Evolutionary conservation across 2,113 vertebrate species (phyloP).

Genomic region (Anarrhichthys ocellatus): DNA sequence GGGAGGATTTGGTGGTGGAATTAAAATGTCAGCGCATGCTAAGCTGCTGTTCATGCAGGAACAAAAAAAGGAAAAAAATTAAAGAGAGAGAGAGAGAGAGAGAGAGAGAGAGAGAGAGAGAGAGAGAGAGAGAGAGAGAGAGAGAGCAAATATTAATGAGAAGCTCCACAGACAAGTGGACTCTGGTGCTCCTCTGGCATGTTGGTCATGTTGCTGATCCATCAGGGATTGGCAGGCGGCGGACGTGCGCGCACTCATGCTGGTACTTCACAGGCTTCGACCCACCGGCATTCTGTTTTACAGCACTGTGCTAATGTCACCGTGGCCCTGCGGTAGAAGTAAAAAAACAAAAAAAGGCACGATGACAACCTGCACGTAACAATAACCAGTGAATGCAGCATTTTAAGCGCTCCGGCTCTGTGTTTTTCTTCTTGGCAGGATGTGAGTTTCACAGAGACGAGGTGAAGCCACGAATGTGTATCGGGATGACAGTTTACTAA

Average conservation of each 20-base stretch:
- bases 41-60: slow-evolving; percentile 72
- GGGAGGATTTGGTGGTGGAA: slow-evolving; percentile 71
- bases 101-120: slow-evolving; percentile 24
- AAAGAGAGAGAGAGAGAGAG: too few relatives aligned
- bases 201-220: slow-evolving; percentile 50
- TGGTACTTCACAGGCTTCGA: slow-evolving; percentile 50
- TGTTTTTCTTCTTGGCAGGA: slow-evolving; percentile 22
- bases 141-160: slow-evolving; percentile 38
- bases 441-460: slow-evolving; percentile 35
- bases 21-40: slow-evolving; percentile 78
- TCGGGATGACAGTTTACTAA: slow-evolving; percentile 57
- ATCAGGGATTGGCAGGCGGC: slow-evolving; percentile 53
- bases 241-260: slow-evolving; percentile 36
- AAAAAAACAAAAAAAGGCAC: background rate
- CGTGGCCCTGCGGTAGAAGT: slow-evolving; percentile 8
- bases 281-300: slow-evolving; percentile 53
- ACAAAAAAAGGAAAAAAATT: slow-evolving; percentile 43
- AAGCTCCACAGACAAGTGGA: slow-evolving; percentile 36
- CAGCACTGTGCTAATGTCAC: slow-evolving; percentile 49
- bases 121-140: background rate
- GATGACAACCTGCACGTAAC: slow-evolving; percentile 38
- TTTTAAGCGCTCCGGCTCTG: slow-evolving; percentile 9
- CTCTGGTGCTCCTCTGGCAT: slow-evolving; percentile 53
- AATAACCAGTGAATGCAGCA: background rate
- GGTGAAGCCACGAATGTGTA: slow-evolving; percentile 41